phyloP scores from a whole-genome alignment of 2,888 invertebrate genomes.

The Acanthosepion pharaonis region DNA sequence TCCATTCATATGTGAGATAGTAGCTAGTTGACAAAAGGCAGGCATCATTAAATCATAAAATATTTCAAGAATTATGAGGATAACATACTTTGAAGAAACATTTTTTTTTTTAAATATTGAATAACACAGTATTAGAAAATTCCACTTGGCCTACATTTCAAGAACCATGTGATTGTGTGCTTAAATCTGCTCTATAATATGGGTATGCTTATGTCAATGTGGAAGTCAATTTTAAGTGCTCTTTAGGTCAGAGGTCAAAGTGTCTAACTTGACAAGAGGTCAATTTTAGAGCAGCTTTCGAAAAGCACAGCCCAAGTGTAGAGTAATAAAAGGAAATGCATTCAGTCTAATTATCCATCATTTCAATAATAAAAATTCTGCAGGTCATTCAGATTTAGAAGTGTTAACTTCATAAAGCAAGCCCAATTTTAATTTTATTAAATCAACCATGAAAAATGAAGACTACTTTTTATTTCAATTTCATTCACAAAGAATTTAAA shows the following conservation, averaged over 20 bases:
- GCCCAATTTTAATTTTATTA: neutral
- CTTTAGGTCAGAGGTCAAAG: neutral
- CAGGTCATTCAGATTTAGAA: neutral
- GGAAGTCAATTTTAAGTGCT: constrained; percentile 33
- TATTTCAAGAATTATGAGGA: neutral
- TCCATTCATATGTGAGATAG: too few species aligned
- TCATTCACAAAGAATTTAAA: neutral
- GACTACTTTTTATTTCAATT: neutral
- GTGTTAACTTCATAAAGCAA: too few species aligned
- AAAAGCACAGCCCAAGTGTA: neutral
- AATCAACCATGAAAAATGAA: neutral
- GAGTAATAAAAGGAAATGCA: neutral
- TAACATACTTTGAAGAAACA: neutral
- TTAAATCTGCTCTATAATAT: neutral
- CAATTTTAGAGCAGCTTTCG: neutral
- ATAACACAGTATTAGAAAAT: neutral
- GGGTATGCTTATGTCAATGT: neutral
- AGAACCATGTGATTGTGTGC: neutral
- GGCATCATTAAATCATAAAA: neutral
- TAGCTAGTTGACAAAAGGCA: too few species aligned
- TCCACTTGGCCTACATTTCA: neutral
- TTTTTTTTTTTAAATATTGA: neutral
- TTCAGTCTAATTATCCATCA: neutral
- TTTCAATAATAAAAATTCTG: neutral
- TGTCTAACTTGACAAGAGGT: constrained; percentile 33